Evolutionary conservation across 2,797 vertebrate genomes (phyloP), one percentile per base, ranked within the genome.

Genomic region (Argyrosomus regius): DNA sequence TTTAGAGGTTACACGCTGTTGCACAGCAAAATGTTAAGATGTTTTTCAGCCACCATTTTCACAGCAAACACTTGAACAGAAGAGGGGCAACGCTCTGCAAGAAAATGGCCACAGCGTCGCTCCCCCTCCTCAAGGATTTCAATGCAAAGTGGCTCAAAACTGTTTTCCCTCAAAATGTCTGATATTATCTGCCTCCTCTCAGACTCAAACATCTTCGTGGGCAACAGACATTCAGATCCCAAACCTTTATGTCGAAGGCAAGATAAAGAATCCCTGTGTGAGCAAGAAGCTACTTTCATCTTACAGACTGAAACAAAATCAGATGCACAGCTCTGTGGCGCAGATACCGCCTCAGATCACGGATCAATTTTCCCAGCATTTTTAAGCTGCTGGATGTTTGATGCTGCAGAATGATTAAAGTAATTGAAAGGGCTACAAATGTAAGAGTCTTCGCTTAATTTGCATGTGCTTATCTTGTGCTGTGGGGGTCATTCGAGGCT

Each of bases 251-350:
- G 74, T 83, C 31, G 81, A 77, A 77, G 62, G 43, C 28, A 43
- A 83, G 83, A 83, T 82, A 78, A 75, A 75, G 54, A 52, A 57
- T 62, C 76, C 48, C 72, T 22, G 28, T n/a, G 46, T 39, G 50
- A 72, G 68, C 63, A 28, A 31, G 49, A 77, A 62, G 71, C 57
- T 1, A n/a, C 79, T 84, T 86, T 86, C 71, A 75, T 86, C 85
- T 75, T 6, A 13, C 46, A 64, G 60, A 77, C 24, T 2, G 26
- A 28, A 62, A 69, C 66, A 58, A 41, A 85, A 77, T 73, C 71
- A 62, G 63, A 85, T 75, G 80, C 70, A 65, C 72, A 43, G 74
- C 70, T 5, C 50, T 11, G 45, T 22, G 63, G 65, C 50, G 61
- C 9, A 63, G 80, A 76, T 73, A 67, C 35, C 14, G 1, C 46